Conservation (phyloP, 2,113 vertebrate species). For the Vulpes vulpes region DNA sequence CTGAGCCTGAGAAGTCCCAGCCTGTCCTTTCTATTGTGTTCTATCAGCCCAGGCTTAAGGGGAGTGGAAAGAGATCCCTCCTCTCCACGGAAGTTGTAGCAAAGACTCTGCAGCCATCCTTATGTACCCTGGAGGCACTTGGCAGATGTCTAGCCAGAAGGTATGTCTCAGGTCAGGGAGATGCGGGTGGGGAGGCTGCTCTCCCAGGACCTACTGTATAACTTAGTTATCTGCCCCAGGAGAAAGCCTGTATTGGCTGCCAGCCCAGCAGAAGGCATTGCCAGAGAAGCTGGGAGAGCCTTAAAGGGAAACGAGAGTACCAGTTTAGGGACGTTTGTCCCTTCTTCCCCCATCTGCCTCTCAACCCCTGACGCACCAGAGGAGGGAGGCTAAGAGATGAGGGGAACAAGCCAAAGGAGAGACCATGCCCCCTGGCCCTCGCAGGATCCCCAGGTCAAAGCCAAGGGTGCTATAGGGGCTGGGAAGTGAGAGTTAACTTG, state of each 20-base stretch:
- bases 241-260: slow-evolving; percentile 54
- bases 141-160: slow-evolving; percentile 35
- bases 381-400: background rate
- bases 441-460: background rate
- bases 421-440: no score
- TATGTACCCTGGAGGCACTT: background rate
- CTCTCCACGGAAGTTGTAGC: background rate
- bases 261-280: slow-evolving; percentile 22
- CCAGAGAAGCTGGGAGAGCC: background rate
- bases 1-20: background rate
- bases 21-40: background rate
- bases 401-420: background rate
- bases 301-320: background rate
- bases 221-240: slow-evolving; percentile 52
- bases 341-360: background rate
- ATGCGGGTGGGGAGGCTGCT: background rate
- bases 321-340: background rate
- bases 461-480: background rate
- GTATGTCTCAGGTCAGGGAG: background rate
- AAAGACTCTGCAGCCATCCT: background rate
- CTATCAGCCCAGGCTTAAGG: background rate
- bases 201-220: background rate
- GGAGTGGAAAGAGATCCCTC: background rate
- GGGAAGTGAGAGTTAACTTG: background rate
- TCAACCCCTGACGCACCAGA: background rate